Base-by-base conservation (phyloP, 2,797 vertebrate genomes). In the Coilia nasus region DNA sequence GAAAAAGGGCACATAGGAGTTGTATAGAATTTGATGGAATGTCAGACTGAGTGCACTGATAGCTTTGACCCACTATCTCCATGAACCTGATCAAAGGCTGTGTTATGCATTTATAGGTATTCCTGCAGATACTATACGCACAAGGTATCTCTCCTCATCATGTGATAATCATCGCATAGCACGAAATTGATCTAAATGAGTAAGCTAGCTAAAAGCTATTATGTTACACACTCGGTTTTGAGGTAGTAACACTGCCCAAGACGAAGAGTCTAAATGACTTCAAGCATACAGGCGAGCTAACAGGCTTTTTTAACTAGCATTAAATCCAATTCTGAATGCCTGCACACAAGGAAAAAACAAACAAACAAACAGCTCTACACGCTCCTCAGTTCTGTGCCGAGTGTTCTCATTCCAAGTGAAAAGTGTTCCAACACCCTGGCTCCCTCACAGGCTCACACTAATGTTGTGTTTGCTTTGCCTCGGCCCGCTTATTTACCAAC, bases 381-480 rank as follows among this genome's bases (percentile, higher is more conserved):
- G 19, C 67, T 75, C 67, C 31, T 17, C 15, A 35, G 15, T 28
- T 75, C 67, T 41, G 15, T 21, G 67, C 28, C 19, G 67, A 75
- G 67, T 17, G 67, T 41, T 75, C 28, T 75, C 67, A 75, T 75
- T 28, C 83, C 62, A 31, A 25, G 83, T 71, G 31, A 83, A 67
- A 41, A 41, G 67, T 41, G 67, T 75, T 28, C 67, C 67, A 75
- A 6, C 15, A 11, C 31, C 6, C 67, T 41, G 15, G 28, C 67
- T 75, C 67, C 31, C 67, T 31, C 31, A 35, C 67, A 17, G 14
- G 14, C 67, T 75, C 31, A 35, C 67, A 15, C 67, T 75, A 35
- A 75, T 75, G 31, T 75, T 75, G 28, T 75, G 35, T 41, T 17
- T 75, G 67, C 31, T 75, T 12, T 41, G 17, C 28, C 31, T 28